Base-by-base conservation (phyloP, 1,140 invertebrate genomes). In the Wiebesia pumilae region DNA sequence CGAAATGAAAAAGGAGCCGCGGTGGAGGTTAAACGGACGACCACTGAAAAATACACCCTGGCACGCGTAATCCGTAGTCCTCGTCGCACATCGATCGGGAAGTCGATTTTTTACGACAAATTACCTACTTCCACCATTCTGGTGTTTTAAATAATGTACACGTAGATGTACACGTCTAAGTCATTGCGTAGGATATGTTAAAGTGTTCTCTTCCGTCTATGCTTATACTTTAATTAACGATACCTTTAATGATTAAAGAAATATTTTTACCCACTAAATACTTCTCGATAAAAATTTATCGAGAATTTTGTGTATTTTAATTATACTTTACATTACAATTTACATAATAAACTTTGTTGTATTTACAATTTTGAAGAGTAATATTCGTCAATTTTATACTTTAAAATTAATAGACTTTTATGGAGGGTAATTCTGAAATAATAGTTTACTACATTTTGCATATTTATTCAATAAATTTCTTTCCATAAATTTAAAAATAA, bases 1-100 rank as follows among this genome's bases (percentile, higher is more conserved):
- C 21, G 16, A 43, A 75, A 75, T 43, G 71, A 71, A 71, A 43
- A 75, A 75, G 71, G 71, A 43, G 38, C 27, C 71, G 24, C 7
- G 27, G 38, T 43, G 0, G 38, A 21, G 38, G 71, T 2, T 43
- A 43, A 75, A 75, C 38, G 71, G 38, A 21, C 19, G 2, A 43
- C 38, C 33, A 35, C 71, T 82, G 43, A 82, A 82, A 82, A 33
- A 82, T 71, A 73, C 10, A 43, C 38, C 16, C 47, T 78, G 30
- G 21, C 73, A 58, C 69, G 69, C 81, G 67, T 71, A 71, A 82
- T 71, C 58, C 40, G n/a, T 27, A 47, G 0, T 65, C 12, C n/a
- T 43, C 14, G 19, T 27, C 78, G 16, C 51, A 33, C n/a, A 12
- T 35, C 16, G 3, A 69, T 69, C 65, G 33, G n/a, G 7, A 69